These are phyloP conservation scores for Penaeus chinensis DNA, from an alignment of 1,140 invertebrate species.

Conservation along the genomic window DNA sequence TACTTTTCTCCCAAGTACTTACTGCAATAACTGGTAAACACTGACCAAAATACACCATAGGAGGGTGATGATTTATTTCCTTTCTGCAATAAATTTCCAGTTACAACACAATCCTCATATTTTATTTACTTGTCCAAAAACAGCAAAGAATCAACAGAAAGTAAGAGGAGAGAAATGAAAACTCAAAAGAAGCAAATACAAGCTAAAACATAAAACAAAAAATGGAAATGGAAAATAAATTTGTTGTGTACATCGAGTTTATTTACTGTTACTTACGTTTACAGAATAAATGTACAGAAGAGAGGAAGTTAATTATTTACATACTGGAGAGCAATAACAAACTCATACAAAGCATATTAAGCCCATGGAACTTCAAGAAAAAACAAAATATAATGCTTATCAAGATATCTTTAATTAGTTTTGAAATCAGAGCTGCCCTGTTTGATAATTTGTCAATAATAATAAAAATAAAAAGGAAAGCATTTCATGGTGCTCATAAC, in stretches of 20 bases:
- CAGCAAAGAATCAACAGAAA: too few species aligned
- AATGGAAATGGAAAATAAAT: slow-evolving; percentile 36
- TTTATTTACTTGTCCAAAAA: too few species aligned
- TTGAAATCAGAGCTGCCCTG: slow-evolving; percentile 43
- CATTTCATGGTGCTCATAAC: too few species aligned
- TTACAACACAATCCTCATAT: too few species aligned
- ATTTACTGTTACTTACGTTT: slow-evolving; percentile 57
- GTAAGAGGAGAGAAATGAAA: background rate
- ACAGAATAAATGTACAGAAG: slow-evolving; percentile 60
- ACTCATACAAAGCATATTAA: slow-evolving; percentile 51
- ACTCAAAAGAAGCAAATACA: background rate
- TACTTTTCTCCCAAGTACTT: too few species aligned
- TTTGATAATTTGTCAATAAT: background rate
- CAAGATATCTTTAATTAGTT: slow-evolving; percentile 22
- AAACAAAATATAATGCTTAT: slow-evolving; percentile 28
- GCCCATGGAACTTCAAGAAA: slow-evolving; percentile 33
- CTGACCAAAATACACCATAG: too few species aligned
- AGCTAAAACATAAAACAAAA: background rate
- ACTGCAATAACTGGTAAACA: too few species aligned
- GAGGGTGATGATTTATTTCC: too few species aligned
- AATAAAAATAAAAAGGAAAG: too few species aligned
- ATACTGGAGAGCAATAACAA: slow-evolving; percentile 55
- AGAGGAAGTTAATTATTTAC: slow-evolving; percentile 50
- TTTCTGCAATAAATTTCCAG: too few species aligned
- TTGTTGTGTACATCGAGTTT: slow-evolving; percentile 54